A percentile compares a stretch with the other conserved stretches of the same genome.
These are phyloP conservation scores for Pteruthius melanotis DNA, from an alignment of 2,113 vertebrate species.

Conservation along the genomic window DNA sequence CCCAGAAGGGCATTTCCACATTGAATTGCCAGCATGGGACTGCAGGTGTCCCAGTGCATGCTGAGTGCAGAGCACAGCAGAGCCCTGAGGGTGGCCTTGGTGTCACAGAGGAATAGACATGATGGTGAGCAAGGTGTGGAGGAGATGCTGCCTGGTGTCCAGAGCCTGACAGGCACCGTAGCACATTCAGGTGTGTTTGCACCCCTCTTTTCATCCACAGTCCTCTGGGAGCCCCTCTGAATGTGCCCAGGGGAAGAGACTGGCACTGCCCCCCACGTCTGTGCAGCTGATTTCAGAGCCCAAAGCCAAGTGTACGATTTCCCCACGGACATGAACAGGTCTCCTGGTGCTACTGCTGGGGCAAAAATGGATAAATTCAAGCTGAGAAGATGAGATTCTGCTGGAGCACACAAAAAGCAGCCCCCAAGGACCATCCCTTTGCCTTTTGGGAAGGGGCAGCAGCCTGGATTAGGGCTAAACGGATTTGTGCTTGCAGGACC, in stretches of 20 bases:
- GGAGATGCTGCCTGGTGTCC: background rate
- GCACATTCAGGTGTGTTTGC: background rate
- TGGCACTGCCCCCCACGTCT: accelerated
- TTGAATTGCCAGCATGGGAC: accelerated
- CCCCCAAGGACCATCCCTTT: background rate
- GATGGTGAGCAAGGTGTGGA: background rate
- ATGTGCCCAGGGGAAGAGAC: background rate
- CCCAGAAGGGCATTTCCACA: background rate
- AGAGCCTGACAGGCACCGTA: background rate
- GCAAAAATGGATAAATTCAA: background rate
- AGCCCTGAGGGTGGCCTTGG: background rate
- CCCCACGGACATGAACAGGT: background rate
- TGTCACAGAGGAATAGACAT: background rate
- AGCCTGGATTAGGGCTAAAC: constrained; percentile 72
- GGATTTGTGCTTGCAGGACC: constrained; percentile 71
- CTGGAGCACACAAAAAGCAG: background rate
- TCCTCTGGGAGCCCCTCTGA: background rate
- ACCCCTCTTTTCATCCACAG: background rate
- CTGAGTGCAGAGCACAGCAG: background rate
- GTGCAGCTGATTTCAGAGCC: background rate
- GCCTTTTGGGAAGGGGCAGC: constrained; percentile 52
- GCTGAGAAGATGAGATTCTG: background rate
- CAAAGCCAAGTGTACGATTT: background rate
- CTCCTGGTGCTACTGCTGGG: background rate
- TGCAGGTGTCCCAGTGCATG: too few relatives aligned